Percentiles rank a stretch among this genome's conserved stretches.
phyloP scores from a whole-genome alignment of 2,797 vertebrate species.

The Coracias cyanogaster region DNA sequence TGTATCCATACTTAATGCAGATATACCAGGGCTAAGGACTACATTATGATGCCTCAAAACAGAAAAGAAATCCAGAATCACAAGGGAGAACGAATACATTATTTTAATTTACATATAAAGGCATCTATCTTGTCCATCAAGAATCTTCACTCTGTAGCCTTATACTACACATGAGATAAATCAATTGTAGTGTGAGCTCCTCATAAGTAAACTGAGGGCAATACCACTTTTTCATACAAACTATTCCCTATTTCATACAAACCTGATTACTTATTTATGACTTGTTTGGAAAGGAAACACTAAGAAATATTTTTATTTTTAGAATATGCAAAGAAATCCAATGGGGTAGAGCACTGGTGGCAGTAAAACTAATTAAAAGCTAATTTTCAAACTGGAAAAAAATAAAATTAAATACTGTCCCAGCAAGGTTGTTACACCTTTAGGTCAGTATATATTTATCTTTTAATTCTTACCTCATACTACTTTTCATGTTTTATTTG shows the following conservation, averaged over 20 bases:
- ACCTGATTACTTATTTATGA: background rate
- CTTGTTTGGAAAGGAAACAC: background rate
- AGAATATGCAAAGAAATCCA: background rate
- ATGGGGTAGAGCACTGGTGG: background rate
- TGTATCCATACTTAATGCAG: background rate
- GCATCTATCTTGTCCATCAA: background rate
- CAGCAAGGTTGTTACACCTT: background rate
- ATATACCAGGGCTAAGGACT: background rate
- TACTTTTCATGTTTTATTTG: background rate
- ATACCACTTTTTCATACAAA: background rate
- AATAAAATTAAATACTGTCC: background rate
- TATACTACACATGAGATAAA: background rate
- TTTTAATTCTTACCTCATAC: background rate
- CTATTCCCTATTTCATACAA: background rate
- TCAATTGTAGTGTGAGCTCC: background rate
- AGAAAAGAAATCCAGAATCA: background rate
- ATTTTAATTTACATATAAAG: background rate
- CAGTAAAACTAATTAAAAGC: background rate
- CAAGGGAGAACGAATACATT: background rate
- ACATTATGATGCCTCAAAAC: background rate
- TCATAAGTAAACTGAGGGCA: background rate
- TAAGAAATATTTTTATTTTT: background rate
- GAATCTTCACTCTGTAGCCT: background rate
- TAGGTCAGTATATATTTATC: background rate
- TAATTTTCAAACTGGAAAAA: background rate